A percentile compares a stretch with the other conserved stretches of the same genome.
Evolutionary conservation across 2,797 vertebrate genomes (phyloP).

Genomic region (Eutrigla gurnardus): DNA sequence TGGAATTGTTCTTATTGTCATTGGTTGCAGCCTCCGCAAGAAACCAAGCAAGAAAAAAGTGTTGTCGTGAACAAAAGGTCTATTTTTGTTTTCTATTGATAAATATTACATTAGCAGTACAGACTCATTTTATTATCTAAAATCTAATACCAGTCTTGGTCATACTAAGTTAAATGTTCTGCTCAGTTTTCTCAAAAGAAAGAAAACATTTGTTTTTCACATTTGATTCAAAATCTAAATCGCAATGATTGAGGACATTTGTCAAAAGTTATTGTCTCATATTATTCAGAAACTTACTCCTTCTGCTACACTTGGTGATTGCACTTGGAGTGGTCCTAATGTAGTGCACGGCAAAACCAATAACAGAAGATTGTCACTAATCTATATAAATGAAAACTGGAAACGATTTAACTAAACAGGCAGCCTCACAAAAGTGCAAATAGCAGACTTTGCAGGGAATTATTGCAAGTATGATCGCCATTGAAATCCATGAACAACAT

Average conservation of each 20-base stretch:
- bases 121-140: background rate
- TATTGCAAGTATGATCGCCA: conserved; percentile 22
- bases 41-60: conserved; percentile 42
- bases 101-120: no score
- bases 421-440: conserved; percentile 23
- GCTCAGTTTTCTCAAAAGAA: background rate
- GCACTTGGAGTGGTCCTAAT: conserved; percentile 46
- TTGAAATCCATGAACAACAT: conserved; percentile 13
- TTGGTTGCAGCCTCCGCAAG: conserved; percentile 40
- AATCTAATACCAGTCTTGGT: background rate
- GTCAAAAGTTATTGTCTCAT: background rate
- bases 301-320: conserved; percentile 42
- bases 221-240: conserved; percentile 19
- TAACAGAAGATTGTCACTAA: conserved; percentile 15
- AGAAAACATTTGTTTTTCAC: background rate
- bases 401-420: conserved; percentile 23
- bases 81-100: background rate
- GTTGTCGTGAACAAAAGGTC: background rate
- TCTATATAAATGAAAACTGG: conserved; percentile 8
- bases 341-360: conserved; percentile 37
- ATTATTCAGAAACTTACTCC: conserved; percentile 11
- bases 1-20: conserved; percentile 54
- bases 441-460: conserved; percentile 21
- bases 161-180: background rate
- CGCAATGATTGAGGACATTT: conserved; percentile 3